These are phyloP conservation scores for Neodiprion fabricii DNA, from an alignment of 1,140 invertebrate species.

Conservation along the genomic window DNA sequence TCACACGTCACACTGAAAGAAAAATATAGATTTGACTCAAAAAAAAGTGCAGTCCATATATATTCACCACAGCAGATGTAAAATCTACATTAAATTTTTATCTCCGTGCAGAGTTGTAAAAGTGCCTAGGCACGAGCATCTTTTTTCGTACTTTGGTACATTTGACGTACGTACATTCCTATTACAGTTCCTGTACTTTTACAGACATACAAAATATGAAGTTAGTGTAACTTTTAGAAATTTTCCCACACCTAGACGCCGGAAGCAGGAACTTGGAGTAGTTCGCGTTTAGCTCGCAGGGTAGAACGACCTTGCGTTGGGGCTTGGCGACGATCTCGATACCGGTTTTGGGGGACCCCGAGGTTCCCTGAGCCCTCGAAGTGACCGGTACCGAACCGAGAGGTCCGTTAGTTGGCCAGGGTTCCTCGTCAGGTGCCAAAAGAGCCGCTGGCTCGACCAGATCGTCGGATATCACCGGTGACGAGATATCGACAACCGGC, in stretches of 20 bases:
- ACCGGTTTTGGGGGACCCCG: conserved; percentile 42
- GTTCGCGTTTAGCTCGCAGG: conserved; percentile 58
- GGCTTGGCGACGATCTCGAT: conserved; percentile 55
- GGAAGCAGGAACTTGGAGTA: conserved; percentile 51
- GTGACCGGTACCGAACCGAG: conserved; percentile 28
- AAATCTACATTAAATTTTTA: too few species aligned
- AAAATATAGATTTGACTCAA: too few species aligned
- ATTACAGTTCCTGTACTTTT: too few species aligned
- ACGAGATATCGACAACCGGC: background rate
- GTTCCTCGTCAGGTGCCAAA: conserved; percentile 49
- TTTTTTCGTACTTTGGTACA: too few species aligned
- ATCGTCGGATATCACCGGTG: conserved; percentile 33
- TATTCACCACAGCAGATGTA: too few species aligned
- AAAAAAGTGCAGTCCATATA: too few species aligned
- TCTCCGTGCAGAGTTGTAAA: too few species aligned
- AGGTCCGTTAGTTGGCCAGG: conserved; percentile 50
- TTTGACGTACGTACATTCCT: too few species aligned
- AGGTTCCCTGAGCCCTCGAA: conserved; percentile 27
- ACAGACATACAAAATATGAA: too few species aligned
- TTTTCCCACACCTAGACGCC: conserved; percentile 42
- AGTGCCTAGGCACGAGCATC: too few species aligned
- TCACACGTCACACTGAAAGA: too few species aligned
- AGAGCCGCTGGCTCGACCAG: conserved; percentile 54
- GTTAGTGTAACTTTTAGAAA: too few species aligned
- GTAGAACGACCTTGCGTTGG: conserved; percentile 54